A percentile compares a stretch with the other conserved stretches of the same genome.
phyloP scores from a whole-genome alignment of 2,797 vertebrate species.

The Melanogrammus aeglefinus region DNA sequence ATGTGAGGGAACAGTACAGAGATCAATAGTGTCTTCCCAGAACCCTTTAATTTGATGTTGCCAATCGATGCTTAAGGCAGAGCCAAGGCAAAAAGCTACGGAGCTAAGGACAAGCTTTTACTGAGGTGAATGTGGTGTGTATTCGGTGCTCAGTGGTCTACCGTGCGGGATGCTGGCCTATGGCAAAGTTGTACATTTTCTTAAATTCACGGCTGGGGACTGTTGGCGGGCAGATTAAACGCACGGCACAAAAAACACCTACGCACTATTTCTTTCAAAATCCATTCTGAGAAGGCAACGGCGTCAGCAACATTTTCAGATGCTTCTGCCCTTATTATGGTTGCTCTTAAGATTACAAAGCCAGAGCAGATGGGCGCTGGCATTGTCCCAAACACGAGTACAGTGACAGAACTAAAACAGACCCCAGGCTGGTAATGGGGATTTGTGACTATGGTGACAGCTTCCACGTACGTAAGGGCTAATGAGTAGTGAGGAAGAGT shows the following conservation, averaged over 20 bases:
- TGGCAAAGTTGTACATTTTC: not conserved
- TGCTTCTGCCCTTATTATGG: not conserved
- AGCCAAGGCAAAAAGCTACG: slow-evolving; percentile 38
- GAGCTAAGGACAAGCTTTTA: slow-evolving; percentile 39
- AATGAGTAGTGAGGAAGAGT: not conserved
- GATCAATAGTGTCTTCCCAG: slow-evolving; percentile 72
- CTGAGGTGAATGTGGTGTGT: slow-evolving; percentile 28
- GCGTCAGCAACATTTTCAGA: not conserved
- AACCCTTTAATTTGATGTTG: slow-evolving; percentile 73
- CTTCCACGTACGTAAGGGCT: too few relatives aligned
- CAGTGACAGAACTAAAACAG: not conserved
- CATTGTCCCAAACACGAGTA: not conserved
- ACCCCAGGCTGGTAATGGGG: not conserved
- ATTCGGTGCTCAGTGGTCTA: slow-evolving; percentile 4
- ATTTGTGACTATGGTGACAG: not conserved
- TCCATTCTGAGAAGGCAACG: not conserved
- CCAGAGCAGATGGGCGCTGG: not conserved
- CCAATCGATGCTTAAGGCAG: slow-evolving; percentile 64
- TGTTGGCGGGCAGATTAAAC: not conserved
- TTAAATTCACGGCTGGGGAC: not conserved
- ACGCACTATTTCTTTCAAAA: not conserved
- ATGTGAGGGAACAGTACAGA: slow-evolving; percentile 47
- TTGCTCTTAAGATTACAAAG: not conserved
- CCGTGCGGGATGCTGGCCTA: not conserved
- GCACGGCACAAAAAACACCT: not conserved